Percentiles rank a stretch among this genome's conserved stretches.
Conservation (phyloP, 2,113 vertebrate species). For the Vimba vimba region DNA sequence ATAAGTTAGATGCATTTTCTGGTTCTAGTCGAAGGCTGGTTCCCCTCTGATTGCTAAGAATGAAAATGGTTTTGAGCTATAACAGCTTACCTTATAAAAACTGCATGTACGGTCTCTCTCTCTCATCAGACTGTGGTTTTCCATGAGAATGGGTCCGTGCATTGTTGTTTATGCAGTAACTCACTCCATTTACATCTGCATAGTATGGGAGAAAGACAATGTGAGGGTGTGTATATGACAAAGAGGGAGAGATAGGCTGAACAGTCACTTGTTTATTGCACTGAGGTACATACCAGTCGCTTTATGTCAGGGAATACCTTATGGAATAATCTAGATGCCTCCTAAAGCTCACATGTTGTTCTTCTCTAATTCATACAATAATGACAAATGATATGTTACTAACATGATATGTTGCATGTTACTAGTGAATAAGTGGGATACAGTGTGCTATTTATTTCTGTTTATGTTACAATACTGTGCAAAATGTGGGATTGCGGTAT, state of each 20-base stretch:
- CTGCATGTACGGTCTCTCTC: constrained; percentile 49
- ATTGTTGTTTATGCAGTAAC: constrained; percentile 29
- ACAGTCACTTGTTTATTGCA: background rate
- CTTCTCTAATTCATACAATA: background rate
- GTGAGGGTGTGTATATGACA: background rate
- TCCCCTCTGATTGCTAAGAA: constrained; percentile 35
- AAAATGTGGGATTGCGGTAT: background rate
- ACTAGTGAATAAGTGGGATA: background rate
- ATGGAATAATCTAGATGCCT: background rate
- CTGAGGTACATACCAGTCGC: background rate
- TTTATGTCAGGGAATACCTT: background rate
- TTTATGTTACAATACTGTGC: background rate
- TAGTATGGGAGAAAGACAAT: background rate
- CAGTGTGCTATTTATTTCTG: background rate
- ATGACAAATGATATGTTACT: background rate
- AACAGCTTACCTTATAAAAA: constrained; percentile 63
- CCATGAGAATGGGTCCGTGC: background rate
- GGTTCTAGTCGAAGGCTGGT: constrained; percentile 6
- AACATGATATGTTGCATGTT: background rate
- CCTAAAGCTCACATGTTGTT: background rate
- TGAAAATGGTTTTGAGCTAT: constrained; percentile 41
- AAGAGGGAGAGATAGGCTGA: background rate
- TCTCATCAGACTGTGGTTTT: constrained; percentile 26
- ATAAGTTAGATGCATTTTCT: background rate
- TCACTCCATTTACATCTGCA: background rate